These are phyloP conservation scores for Oopsacas minuta DNA, from an alignment of 37 sponge, comb jelly and placozoan genomes.

Conservation along the genomic window DNA sequence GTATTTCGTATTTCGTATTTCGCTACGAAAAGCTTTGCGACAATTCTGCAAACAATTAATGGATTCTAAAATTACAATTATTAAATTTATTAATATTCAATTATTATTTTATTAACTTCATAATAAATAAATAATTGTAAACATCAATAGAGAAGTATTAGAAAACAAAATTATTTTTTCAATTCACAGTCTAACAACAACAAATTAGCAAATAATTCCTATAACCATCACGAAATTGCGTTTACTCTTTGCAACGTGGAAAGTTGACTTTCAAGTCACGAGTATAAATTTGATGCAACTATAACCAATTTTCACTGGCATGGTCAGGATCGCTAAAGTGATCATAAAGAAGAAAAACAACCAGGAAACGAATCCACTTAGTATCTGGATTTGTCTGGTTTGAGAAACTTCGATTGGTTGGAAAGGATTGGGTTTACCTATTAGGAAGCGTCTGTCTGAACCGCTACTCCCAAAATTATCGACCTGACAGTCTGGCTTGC, in stretches of 20 bases:
- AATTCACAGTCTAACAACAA: too few species aligned
- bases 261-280: not conserved
- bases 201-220: too few species aligned
- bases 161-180: too few species aligned
- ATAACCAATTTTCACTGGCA: not conserved
- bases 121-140: too few species aligned
- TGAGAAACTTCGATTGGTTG: not conserved
- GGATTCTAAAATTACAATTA: too few species aligned
- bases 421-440: not conserved
- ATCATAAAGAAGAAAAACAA: not conserved
- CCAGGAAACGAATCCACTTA: not conserved
- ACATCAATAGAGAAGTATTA: too few species aligned
- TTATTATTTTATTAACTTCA: too few species aligned
- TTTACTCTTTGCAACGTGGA: not conserved
- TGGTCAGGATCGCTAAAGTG: not conserved
- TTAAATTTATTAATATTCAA: too few species aligned
- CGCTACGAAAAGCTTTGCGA: too few species aligned
- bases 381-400: not conserved
- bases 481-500: not conserved
- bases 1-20: too few species aligned
- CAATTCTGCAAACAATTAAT: too few species aligned
- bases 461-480: not conserved
- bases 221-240: not conserved
- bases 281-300: not conserved
- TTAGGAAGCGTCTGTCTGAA: not conserved